Percentiles rank a stretch among this genome's conserved stretches.
Conservation (phyloP, 2,888 invertebrate species). For the Tuberolachnus salignus region DNA sequence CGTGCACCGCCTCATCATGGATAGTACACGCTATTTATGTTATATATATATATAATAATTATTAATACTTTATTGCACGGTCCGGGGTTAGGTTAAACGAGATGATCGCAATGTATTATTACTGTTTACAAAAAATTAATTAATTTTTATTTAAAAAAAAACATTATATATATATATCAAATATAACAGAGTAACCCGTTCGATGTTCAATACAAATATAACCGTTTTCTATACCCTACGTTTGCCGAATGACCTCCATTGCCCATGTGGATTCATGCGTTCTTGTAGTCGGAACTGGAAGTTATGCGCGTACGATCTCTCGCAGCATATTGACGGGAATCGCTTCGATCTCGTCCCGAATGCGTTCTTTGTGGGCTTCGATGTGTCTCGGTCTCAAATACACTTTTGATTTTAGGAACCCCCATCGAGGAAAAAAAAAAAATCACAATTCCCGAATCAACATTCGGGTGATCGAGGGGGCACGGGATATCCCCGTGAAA, state of each 20-base stretch:
- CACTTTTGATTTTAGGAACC: too few relatives aligned
- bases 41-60: too few relatives aligned
- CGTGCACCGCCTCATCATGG: too few relatives aligned
- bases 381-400: too few relatives aligned
- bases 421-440: background rate
- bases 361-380: too few relatives aligned
- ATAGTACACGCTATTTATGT: too few relatives aligned
- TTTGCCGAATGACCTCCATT: background rate
- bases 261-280: background rate
- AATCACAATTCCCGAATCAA: background rate
- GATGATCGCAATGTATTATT: background rate
- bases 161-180: background rate
- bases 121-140: background rate
- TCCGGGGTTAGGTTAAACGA: too few relatives aligned
- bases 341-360: background rate
- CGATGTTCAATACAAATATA: background rate
- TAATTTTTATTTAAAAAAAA: constrained; percentile 13
- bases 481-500: background rate
- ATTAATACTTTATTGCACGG: too few relatives aligned
- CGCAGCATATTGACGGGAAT: background rate
- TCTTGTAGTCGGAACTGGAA: background rate
- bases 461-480: background rate
- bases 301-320: background rate
- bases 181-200: background rate
- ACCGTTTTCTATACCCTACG: background rate